These are phyloP conservation scores for Manduca sexta DNA, from an alignment of 1,140 invertebrate genomes.

Conservation along the genomic window DNA sequence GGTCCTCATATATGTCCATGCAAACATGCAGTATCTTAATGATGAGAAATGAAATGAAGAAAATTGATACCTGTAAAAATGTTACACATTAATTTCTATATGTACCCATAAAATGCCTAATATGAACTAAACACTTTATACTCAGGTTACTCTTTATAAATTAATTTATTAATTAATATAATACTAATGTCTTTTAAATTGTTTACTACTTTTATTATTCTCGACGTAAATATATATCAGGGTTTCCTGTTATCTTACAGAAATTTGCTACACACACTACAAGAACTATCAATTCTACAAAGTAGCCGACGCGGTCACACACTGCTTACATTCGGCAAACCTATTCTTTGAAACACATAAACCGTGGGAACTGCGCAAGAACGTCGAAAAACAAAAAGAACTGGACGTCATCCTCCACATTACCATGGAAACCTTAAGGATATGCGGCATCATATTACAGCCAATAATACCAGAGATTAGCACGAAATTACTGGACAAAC, in stretches of 20 bases:
- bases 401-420: slow-evolving; percentile 86
- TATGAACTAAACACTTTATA: too few relatives aligned
- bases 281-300: slow-evolving; percentile 87
- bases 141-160: too few relatives aligned
- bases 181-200: neutral
- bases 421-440: slow-evolving; percentile 87
- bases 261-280: slow-evolving; percentile 79
- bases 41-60: too few relatives aligned
- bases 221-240: too few relatives aligned
- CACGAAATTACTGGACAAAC: slow-evolving; percentile 78
- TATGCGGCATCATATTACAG: slow-evolving; percentile 84
- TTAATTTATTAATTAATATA: too few relatives aligned
- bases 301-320: slow-evolving; percentile 85
- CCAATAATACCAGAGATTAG: slow-evolving; percentile 88
- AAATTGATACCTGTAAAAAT: too few relatives aligned
- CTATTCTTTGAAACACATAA: slow-evolving; percentile 87
- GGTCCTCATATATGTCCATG: too few relatives aligned
- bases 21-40: too few relatives aligned
- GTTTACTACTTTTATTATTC: neutral
- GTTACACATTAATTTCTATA: too few relatives aligned
- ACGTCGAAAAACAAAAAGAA: slow-evolving; percentile 62
- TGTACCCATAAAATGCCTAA: too few relatives aligned
- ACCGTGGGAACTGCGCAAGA: slow-evolving; percentile 87
- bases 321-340: slow-evolving; percentile 85
- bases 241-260: too few relatives aligned